Conservation (phyloP, 1,140 invertebrate species). For the Apis dorsata region DNA sequence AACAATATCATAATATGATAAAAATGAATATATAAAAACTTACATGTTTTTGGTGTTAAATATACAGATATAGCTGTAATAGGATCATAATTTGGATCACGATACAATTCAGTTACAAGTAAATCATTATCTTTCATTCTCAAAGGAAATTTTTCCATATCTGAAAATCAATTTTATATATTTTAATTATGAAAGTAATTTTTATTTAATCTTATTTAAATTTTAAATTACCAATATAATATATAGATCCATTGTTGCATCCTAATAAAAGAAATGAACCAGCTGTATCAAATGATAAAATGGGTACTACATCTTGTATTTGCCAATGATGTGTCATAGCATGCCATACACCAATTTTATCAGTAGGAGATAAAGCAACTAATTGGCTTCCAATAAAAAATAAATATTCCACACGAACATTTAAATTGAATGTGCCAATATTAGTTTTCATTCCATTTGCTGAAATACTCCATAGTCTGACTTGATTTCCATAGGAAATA, state of each 20-base stretch:
- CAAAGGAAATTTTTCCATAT: constrained; percentile 99
- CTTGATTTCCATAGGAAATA: constrained; percentile 91
- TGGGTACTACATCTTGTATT: constrained; percentile 96
- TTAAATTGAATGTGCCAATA: constrained; percentile 94
- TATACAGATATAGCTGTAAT: constrained; percentile 99
- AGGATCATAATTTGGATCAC: constrained; percentile 95
- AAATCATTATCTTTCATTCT: constrained; percentile 99
- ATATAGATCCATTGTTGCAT: constrained; percentile 97
- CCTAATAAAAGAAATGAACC: constrained; percentile 97
- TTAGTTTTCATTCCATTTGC: constrained; percentile 89
- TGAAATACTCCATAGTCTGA: constrained; percentile 93
- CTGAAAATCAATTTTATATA: constrained; percentile 79
- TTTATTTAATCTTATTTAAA: not conserved
- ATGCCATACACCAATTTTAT: constrained; percentile 99
- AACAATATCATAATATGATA: constrained; percentile 16
- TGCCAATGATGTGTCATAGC: constrained; percentile 99
- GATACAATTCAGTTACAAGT: constrained; percentile 97
- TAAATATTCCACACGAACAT: constrained; percentile 95
- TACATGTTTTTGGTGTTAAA: constrained; percentile 98
- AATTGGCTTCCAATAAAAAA: constrained; percentile 98
- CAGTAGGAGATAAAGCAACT: constrained; percentile 94
- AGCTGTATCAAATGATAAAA: constrained; percentile 97
- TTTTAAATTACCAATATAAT: constrained; percentile 91
- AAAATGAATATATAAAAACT: constrained; percentile 71
- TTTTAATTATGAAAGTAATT: not conserved